phyloP scores from a whole-genome alignment of 2,113 vertebrate species.

The Gymnobelideus leadbeateri region DNA sequence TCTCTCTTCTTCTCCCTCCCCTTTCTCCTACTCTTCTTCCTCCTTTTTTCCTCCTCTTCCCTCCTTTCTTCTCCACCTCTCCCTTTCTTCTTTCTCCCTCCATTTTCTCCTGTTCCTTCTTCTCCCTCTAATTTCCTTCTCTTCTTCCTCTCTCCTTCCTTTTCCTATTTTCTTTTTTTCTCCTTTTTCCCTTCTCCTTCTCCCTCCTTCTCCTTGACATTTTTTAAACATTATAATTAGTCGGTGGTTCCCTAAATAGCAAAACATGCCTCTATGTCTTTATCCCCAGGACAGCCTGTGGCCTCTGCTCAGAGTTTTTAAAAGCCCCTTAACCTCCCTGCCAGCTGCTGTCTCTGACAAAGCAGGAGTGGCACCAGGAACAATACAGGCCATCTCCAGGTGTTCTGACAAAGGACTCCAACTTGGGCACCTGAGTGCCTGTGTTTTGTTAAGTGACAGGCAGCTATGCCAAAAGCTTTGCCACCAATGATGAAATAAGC shows the following conservation, averaged over 20 bases:
- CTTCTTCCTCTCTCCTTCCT: not conserved
- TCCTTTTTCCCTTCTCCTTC: conserved; percentile 34
- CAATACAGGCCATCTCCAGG: conserved; percentile 73
- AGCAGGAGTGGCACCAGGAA: conserved; percentile 69
- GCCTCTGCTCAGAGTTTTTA: conserved; percentile 67
- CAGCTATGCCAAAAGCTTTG: conserved; percentile 73
- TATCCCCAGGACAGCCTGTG: conserved; percentile 27
- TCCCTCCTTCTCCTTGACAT: conserved; percentile 65
- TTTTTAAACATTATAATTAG: conserved; percentile 52
- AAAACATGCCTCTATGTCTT: conserved; percentile 65
- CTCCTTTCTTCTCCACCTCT: not conserved
- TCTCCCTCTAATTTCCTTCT: not conserved
- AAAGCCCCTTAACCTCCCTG: conserved; percentile 70
- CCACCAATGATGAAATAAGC: conserved; percentile 73
- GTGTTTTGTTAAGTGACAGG: conserved; percentile 75
- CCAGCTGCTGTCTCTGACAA: conserved; percentile 79
- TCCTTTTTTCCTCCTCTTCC: not conserved
- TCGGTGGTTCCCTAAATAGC: conserved; percentile 73
- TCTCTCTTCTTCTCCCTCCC: not conserved
- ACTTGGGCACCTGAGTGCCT: conserved; percentile 58
- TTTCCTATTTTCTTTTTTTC: conserved; percentile 41
- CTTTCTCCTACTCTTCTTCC: no score
- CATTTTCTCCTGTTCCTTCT: not conserved
- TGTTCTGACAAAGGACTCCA: conserved; percentile 68
- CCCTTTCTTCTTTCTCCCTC: not conserved